phyloP scores from a whole-genome alignment of 2,888 invertebrate genomes.

The Dryobotodes eremita region DNA sequence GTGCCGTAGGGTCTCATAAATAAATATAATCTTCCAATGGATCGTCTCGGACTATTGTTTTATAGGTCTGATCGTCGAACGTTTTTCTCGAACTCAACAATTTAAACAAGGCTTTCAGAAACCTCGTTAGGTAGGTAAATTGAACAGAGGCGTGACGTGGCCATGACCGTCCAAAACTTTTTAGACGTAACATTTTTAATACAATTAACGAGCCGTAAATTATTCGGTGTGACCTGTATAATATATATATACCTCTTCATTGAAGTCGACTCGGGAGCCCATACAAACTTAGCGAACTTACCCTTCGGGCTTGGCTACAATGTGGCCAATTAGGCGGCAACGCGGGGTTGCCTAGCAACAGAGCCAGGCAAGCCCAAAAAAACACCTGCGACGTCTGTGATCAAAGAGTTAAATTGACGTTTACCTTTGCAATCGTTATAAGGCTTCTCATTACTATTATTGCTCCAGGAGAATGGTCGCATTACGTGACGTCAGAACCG shows the following conservation, averaged over 20 bases:
- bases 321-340: conserved; percentile 53
- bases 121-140: not conserved
- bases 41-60: too few relatives aligned
- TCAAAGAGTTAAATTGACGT: conserved; percentile 31
- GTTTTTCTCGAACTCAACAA: not conserved
- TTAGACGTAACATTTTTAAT: not conserved
- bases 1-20: too few relatives aligned
- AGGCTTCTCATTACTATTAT: not conserved
- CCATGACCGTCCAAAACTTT: not conserved
- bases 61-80: not conserved
- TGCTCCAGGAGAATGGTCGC: not conserved
- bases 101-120: not conserved
- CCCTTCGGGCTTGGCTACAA: conserved; percentile 50
- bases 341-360: conserved; percentile 40
- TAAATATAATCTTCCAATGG: too few relatives aligned
- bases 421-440: not conserved
- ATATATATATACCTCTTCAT: not conserved
- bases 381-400: conserved; percentile 55
- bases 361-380: not conserved
- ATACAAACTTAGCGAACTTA: conserved; percentile 41
- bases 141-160: not conserved
- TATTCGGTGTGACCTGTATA: not conserved
- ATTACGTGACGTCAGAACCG: not conserved
- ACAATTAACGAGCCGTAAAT: not conserved
- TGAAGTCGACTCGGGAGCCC: conserved; percentile 24